Evolutionary conservation across 2,113 vertebrate genomes (phyloP).

Genomic region (Hypocryptadius cinnamomeus): DNA sequence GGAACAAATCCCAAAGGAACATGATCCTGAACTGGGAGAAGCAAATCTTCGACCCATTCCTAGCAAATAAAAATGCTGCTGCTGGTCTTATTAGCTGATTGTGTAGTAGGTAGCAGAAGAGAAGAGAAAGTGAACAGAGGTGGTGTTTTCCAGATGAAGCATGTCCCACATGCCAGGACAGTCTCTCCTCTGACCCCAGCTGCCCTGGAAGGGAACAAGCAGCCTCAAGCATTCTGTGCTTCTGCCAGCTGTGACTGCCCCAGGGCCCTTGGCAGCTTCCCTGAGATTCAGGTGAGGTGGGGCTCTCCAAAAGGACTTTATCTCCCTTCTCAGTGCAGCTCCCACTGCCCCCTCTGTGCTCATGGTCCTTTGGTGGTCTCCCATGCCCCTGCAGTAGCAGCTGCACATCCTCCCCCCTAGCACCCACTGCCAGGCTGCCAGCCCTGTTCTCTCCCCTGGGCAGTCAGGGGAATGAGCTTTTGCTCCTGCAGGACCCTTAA

Average conservation of each 20-base stretch:
- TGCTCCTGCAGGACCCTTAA: neutral
- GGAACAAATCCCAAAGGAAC: neutral
- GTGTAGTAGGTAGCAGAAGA: neutral
- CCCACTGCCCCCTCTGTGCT: neutral
- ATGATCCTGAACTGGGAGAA: neutral
- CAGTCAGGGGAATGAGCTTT: neutral
- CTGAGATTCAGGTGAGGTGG: neutral
- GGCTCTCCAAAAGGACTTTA: neutral
- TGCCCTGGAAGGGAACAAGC: neutral
- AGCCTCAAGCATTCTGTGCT: neutral
- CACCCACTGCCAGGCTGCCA: neutral
- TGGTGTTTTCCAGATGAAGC: neutral
- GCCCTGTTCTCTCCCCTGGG: accelerated
- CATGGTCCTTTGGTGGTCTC: neutral
- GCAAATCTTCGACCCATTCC: neutral
- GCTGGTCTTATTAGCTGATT: neutral
- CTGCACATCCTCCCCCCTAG: neutral
- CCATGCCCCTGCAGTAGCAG: neutral
- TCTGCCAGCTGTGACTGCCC: neutral
- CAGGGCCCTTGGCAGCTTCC: neutral
- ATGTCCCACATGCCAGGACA: neutral
- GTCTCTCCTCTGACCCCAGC: neutral
- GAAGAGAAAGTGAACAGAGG: neutral
- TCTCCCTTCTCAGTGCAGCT: neutral
- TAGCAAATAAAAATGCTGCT: neutral